These are phyloP conservation scores for Malurus leucopterus DNA, from an alignment of 2,797 vertebrate genomes.

Conservation along the genomic window DNA sequence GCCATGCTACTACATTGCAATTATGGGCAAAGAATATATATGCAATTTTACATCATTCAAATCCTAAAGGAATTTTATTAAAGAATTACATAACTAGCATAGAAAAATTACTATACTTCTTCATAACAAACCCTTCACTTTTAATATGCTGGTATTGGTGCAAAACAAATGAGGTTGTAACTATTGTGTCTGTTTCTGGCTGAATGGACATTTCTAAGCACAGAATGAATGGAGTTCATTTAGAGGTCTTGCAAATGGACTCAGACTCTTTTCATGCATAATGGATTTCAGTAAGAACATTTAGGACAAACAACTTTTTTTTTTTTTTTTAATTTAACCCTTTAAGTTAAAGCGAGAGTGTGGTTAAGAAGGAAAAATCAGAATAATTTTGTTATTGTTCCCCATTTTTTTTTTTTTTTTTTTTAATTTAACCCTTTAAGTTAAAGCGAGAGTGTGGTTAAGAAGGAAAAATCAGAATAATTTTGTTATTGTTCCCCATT, in stretches of 20 bases:
- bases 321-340: conserved; percentile 4
- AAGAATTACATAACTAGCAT: conserved; percentile 58
- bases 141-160: conserved; percentile 42
- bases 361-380: background rate
- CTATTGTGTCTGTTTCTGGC: conserved; percentile 69
- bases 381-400: background rate
- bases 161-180: conserved; percentile 73
- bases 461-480: background rate
- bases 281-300: conserved; percentile 67
- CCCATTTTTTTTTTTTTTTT: too few species aligned
- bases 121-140: conserved; percentile 49
- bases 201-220: conserved; percentile 82
- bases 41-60: background rate
- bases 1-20: background rate
- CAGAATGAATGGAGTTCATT: conserved; percentile 89
- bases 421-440: conserved; percentile 17
- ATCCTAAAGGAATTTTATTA: conserved; percentile 5
- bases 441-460: background rate
- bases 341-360: background rate
- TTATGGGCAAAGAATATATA: background rate
- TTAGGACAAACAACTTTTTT: conserved; percentile 55
- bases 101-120: conserved; percentile 45
- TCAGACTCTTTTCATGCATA: conserved; percentile 77
- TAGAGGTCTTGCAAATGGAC: conserved; percentile 76
- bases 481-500: background rate